Evolutionary conservation across 92 coral and sea anemone genomes (phyloP).

Genomic region (Scolanthus callimorphus): DNA sequence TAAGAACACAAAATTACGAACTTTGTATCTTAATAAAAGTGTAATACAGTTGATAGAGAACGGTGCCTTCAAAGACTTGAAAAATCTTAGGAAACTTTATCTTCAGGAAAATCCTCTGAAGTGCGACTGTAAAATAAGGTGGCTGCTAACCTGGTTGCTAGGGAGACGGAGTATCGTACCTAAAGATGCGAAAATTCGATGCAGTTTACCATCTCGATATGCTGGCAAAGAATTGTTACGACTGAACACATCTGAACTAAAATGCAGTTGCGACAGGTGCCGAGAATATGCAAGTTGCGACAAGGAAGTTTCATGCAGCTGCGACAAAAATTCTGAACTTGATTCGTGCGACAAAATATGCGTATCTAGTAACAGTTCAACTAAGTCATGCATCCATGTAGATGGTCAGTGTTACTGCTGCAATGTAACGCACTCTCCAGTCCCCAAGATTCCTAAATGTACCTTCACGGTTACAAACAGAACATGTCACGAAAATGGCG

Average conservation of each 20-base stretch:
- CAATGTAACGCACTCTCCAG: neutral
- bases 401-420: conserved; percentile 27
- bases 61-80: conserved; percentile 28
- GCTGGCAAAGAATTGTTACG: conserved; percentile 18
- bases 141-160: conserved; percentile 48
- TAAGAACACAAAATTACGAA: conserved; percentile 20
- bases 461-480: conserved; percentile 50
- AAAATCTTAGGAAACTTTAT: conserved; percentile 6
- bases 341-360: conserved; percentile 48
- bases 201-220: conserved; percentile 25
- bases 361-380: neutral
- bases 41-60: conserved; percentile 29
- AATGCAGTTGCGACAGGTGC: conserved; percentile 57
- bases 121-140: conserved; percentile 56
- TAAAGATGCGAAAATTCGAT: conserved; percentile 16
- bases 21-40: conserved; percentile 28
- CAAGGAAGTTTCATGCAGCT: conserved; percentile 30
- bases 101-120: conserved; percentile 48
- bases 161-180: conserved; percentile 3
- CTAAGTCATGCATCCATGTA: conserved; percentile 1
- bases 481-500: conserved; percentile 50
- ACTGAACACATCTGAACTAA: conserved; percentile 25
- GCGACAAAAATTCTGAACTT: conserved; percentile 25
- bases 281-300: conserved; percentile 18
- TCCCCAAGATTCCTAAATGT: conserved; percentile 25